phyloP scores from a whole-genome alignment of 1,140 invertebrate species.

The Homarus americanus region DNA sequence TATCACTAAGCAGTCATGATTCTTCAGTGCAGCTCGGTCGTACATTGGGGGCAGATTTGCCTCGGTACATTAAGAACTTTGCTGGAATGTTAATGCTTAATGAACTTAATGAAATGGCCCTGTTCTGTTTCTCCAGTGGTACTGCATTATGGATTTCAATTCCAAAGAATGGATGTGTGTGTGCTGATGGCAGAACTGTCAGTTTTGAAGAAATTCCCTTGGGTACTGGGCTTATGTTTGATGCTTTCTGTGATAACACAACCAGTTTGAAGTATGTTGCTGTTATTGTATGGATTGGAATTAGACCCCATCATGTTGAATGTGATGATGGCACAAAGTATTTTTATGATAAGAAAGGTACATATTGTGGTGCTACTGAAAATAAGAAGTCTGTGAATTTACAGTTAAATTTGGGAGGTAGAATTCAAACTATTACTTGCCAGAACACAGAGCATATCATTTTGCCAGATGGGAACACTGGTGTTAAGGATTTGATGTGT shows the following conservation, averaged over 20 bases:
- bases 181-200: background rate
- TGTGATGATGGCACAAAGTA: background rate
- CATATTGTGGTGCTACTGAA: background rate
- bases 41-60: background rate
- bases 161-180: background rate
- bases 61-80: background rate
- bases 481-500: background rate
- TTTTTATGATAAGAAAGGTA: background rate
- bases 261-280: background rate
- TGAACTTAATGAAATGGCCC: background rate
- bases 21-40: background rate
- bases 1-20: background rate
- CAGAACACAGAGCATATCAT: background rate
- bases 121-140: background rate
- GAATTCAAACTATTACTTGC: background rate
- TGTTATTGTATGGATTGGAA: background rate
- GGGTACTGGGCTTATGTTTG: background rate
- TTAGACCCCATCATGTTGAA: background rate
- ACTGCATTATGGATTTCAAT: background rate
- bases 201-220: background rate
- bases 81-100: background rate
- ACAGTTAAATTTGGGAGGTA: background rate
- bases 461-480: background rate
- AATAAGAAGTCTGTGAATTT: background rate
- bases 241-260: background rate